Base-by-base conservation (phyloP, 2,797 vertebrate genomes). In the Coranthus polyacanthus region DNA sequence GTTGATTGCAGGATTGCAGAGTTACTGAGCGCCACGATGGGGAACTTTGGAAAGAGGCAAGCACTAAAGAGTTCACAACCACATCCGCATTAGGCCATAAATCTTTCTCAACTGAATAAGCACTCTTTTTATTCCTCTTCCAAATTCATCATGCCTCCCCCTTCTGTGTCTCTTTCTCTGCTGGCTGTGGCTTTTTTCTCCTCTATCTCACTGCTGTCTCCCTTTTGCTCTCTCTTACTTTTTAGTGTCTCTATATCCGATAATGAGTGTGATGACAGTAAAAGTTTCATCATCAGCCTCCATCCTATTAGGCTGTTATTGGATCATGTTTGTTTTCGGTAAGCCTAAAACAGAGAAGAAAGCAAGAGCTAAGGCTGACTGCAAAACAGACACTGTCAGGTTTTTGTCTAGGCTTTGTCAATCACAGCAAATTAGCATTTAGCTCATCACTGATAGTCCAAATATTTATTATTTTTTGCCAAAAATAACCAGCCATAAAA, bases 1-100 rank as follows among this genome's bases (percentile, higher is more conserved):
- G 92, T 92, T 93, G 90, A 94, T 89, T 92, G 77, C 82, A 64
- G 77, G 84, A 63, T 78, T 81, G 66, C 79, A 76, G 71, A 83
- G 88, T 92, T 92, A 90, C 88, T 83, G 80, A 92, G 92, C 83
- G 47, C 82, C 69, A 71, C 68, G 68, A 76, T 60, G 71, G 86
- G 77, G 70, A 71, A 75, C 73, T 63, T 81, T 49, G 20, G 21
- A 55, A 69, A 72, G 80, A 83, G 74, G 80, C 71, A 75, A 72
- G 68, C 74, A 86, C 89, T 88, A 88, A 90, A 90, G 68, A 83
- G 72, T 78, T 78, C 73, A 74, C 86, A 79, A 54, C 72, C 74
- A 68, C 78, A 75, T 86, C 90, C 79, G 66, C 76, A 84, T 87
- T 66, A 72, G 81, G 81, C 85, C 90, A 83, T 92, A 92, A 92